Evolutionary conservation across 2,888 invertebrate species (phyloP), one percentile per base, ranked within the genome.

Genomic region (Drosophila demipolita): DNA sequence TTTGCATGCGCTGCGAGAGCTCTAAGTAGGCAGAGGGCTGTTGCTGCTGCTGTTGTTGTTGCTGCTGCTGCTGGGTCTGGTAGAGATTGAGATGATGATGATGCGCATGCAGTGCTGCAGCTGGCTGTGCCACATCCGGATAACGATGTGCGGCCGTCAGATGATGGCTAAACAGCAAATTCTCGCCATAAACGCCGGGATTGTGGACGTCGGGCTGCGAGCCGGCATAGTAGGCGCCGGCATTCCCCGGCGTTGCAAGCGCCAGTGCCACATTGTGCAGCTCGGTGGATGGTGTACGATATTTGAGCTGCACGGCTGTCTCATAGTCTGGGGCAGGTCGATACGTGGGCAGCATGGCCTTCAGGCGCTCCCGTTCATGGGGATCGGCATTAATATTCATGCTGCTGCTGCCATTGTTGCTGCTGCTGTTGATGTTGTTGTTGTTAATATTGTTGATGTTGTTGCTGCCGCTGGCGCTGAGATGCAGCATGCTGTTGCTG

Each of bases 271-370:
- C 80, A 63, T 92, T 91, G 49, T 93, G 92, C 66, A 92, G 73
- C 78, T 94, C 94, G 65, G 93, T 93, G n/a, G 94, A 93, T n/a
- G 94, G 94, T 35, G 94, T 95, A 55, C 95, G 94, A 93, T 97
- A 96, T 91, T 87, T 87, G 87, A 97, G 96, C 91, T 97, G 97
- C 72, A 99, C 95, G 17, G 98, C 98, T 0, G 98, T 97, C 91
- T 98, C 98, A 93, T 99, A 99, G 93, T 98, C 98, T 0, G 99
- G 99, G 1, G 98, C 98, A 0, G 97, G 97, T 3, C 98, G 95
- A 92, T 97, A 97, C 0, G 96, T 96, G 0, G 97, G 97, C n/a
- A 97, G 92, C 76, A 97, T 94, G 20, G 96, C 96, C 87, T 97
- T 95, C 82, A 94, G 93, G 87, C 94, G 94, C 75, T 95, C 93